These are phyloP conservation scores for Neogobius melanostomus DNA, from an alignment of 2,113 vertebrate species.

Conservation along the genomic window DNA sequence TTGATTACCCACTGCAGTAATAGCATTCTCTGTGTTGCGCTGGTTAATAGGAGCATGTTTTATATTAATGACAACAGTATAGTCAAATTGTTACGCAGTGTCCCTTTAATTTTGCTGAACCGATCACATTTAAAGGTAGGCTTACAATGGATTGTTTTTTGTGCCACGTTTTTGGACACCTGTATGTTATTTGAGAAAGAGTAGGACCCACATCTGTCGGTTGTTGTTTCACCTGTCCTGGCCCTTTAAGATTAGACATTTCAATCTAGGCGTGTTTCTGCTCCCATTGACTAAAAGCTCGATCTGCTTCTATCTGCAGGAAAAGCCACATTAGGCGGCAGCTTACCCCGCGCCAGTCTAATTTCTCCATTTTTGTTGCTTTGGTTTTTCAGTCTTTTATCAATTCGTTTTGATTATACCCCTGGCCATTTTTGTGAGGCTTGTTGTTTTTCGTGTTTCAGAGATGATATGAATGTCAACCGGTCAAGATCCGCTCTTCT, in stretches of 20 bases:
- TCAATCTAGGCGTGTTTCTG: conserved; percentile 82
- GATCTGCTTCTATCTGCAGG: conserved; percentile 59
- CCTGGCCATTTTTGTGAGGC: neutral
- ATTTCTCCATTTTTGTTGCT: neutral
- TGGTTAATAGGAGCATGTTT: too few relatives aligned
- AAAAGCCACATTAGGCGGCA: conserved; percentile 30
- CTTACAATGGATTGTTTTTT: too few relatives aligned
- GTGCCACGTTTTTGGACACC: too few relatives aligned
- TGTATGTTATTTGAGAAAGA: too few relatives aligned
- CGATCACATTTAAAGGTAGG: too few relatives aligned
- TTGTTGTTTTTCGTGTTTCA: neutral
- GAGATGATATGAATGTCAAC: conserved; percentile 71
- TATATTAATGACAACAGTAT: too few relatives aligned
- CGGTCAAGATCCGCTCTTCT: conserved; percentile 70
- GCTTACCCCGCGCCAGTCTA: neutral
- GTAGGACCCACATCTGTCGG: neutral
- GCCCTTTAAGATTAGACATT: conserved; percentile 77
- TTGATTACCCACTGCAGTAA: too few relatives aligned
- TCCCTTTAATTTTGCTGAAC: too few relatives aligned
- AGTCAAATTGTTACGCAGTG: too few relatives aligned
- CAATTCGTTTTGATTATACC: neutral
- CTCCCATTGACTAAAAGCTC: conserved; percentile 73
- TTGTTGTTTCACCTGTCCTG: conserved; percentile 58
- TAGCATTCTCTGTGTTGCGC: too few relatives aligned
- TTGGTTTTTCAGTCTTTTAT: neutral